Evolutionary conservation across 2,888 invertebrate species (phyloP).

Genomic region (Drosophila fulvimacula): DNA sequence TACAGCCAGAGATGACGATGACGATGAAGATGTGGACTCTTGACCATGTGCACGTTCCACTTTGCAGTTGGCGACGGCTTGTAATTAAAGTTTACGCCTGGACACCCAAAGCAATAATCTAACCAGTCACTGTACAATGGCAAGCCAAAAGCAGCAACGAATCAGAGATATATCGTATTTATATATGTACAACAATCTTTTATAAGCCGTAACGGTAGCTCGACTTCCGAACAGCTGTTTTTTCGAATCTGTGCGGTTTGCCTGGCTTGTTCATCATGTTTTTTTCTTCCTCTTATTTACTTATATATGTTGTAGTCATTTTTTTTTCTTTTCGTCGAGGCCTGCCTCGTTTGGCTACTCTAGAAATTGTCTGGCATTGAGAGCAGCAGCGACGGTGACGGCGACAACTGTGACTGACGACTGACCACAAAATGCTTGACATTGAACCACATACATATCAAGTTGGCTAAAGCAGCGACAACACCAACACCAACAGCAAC

Average conservation of each 20-base stretch:
- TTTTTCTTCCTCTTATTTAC: constrained; percentile 1
- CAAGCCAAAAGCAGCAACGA: constrained; percentile 26
- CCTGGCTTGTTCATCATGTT: constrained; percentile 44
- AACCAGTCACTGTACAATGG: constrained; percentile 68
- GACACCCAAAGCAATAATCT: constrained; percentile 60
- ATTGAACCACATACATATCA: constrained; percentile 65
- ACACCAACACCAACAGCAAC: constrained; percentile 2
- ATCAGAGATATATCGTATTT: constrained; percentile 7
- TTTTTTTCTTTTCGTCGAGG: constrained; percentile 12
- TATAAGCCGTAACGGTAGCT: constrained; percentile 68
- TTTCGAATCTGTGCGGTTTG: constrained; percentile 23
- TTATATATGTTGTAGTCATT: constrained; percentile 1
- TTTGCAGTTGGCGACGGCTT: constrained; percentile 26
- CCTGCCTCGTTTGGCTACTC: constrained; percentile 63
- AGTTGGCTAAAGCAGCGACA: constrained; percentile 34
- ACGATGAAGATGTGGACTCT: constrained; percentile 16
- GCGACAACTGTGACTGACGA: constrained; percentile 58
- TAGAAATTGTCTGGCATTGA: constrained; percentile 73
- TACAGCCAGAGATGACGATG: constrained; percentile 9
- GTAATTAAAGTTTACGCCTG: constrained; percentile 59
- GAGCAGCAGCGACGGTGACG: constrained; percentile 53
- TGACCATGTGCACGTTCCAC: constrained; percentile 47
- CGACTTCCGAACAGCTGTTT: constrained; percentile 70
- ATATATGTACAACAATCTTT: constrained; percentile 34
- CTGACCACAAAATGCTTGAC: constrained; percentile 67